These are phyloP conservation scores for Gyrodactylus salaris DNA, from an alignment of 1,140 invertebrate species.

Conservation along the genomic window DNA sequence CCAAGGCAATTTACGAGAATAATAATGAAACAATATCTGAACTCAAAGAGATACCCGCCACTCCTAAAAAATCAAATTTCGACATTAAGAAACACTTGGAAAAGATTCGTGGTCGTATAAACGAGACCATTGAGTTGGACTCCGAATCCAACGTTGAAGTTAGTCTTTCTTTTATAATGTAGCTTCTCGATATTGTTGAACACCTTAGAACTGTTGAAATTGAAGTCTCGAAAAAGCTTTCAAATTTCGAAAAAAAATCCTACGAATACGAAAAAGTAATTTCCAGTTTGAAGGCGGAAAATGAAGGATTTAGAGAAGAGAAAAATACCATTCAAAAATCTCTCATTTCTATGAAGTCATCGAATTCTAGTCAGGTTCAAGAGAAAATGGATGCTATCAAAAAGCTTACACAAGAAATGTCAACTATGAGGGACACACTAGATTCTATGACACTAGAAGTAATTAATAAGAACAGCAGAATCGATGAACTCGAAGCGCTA, in stretches of 20 bases:
- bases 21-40: too few species aligned
- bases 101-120: too few species aligned
- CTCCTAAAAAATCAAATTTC: too few species aligned
- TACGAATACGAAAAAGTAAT: neutral
- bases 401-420: neutral
- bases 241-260: neutral
- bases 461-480: neutral
- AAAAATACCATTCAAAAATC: neutral
- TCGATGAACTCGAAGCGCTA: neutral
- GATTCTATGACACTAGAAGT: neutral
- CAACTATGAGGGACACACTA: neutral
- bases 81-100: too few species aligned
- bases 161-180: neutral
- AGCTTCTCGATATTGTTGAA: neutral
- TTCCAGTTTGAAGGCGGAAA: neutral
- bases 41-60: too few species aligned
- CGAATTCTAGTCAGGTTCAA: neutral
- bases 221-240: neutral
- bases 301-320: neutral
- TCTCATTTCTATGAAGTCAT: neutral
- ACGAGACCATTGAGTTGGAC: too few species aligned
- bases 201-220: neutral
- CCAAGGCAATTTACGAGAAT: too few species aligned
- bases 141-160: too few species aligned
- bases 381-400: neutral